Conservation (phyloP, 2,888 invertebrate species). For the Oscheius onirici region DNA sequence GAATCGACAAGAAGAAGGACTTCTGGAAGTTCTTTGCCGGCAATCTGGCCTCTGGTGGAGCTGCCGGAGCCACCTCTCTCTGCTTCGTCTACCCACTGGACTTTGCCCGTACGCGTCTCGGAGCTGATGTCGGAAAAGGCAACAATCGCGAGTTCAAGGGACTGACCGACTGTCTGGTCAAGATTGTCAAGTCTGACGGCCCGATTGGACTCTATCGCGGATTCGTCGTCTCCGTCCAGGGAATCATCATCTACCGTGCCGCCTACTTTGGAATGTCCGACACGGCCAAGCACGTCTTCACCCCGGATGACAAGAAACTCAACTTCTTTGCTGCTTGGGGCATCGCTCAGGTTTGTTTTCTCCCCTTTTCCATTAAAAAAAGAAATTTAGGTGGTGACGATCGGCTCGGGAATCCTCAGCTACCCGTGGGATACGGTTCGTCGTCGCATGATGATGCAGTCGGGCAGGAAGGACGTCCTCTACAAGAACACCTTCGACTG, state of each 20-base stretch:
- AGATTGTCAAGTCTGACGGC: constrained; percentile 84
- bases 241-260: constrained; percentile 88
- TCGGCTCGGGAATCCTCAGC: constrained; percentile 89
- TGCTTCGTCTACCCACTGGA: constrained; percentile 95
- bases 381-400: constrained; percentile 80
- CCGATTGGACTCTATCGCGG: constrained; percentile 85
- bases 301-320: constrained; percentile 82
- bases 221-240: constrained; percentile 92
- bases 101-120: constrained; percentile 88
- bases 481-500: constrained; percentile 93
- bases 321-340: constrained; percentile 91
- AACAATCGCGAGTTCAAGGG: constrained; percentile 87
- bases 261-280: constrained; percentile 95
- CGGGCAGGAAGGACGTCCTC: constrained; percentile 85
- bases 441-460: constrained; percentile 99
- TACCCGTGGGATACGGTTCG: constrained; percentile 95
- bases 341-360: constrained; percentile 76
- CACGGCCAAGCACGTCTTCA: constrained; percentile 90
- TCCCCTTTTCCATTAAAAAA: neutral
- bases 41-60: constrained; percentile 90
- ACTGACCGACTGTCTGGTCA: constrained; percentile 85
- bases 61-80: constrained; percentile 89
- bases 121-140: constrained; percentile 86
- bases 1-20: constrained; percentile 83
- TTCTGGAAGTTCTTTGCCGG: constrained; percentile 79